Evolutionary conservation across 1,140 invertebrate species (phyloP), one percentile per base, ranked within the genome.

Genomic region (Bombyx mandarina): DNA sequence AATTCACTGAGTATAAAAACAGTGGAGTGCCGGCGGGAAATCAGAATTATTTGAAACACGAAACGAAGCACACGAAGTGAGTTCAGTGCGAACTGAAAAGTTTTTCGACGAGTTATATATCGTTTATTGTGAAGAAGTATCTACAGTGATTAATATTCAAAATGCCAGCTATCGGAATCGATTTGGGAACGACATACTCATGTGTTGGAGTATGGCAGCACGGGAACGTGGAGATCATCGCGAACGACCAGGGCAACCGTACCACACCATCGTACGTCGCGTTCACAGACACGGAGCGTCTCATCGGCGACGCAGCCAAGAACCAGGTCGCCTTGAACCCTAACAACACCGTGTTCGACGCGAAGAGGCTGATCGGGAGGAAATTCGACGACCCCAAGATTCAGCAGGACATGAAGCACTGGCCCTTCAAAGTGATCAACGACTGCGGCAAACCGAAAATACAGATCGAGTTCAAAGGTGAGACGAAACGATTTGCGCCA

Each of bases 151-250:
- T n/a, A 43, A 52, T 9, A 52, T 9, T 52, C 46, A 80, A 89
- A 79, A 86, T 89, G 82, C 89, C 90, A 69, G 93, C 93, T 61
- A 91, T 94, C 71, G 93, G 93, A 77, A 95, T 95, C 69, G 93
- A 95, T 87, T 86, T 94, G 66, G 94, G 94, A 45, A 95, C 95
- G n/a, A 96, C 95, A 55, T 96, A 96, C 77, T 96, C 94, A 54
- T 96, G 94, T 75, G 95, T 96, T 91, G 61, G 95, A 93, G 47
- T 95, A 93, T 97, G 48, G 96, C 97, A 85, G 82, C 93, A 95
- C 83, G 94, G 96, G 75, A 97, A 97, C 86, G 97, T 98, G 54
- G 97, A 98, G 90, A 97, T 97, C 73, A 97, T 98, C 70, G 96
- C 96, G 71, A 98, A 98, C 79, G 96, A 98, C 79, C 96, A 97